Evolutionary conservation across 2,797 vertebrate species (phyloP).

Genomic region (Valencia hispanica): DNA sequence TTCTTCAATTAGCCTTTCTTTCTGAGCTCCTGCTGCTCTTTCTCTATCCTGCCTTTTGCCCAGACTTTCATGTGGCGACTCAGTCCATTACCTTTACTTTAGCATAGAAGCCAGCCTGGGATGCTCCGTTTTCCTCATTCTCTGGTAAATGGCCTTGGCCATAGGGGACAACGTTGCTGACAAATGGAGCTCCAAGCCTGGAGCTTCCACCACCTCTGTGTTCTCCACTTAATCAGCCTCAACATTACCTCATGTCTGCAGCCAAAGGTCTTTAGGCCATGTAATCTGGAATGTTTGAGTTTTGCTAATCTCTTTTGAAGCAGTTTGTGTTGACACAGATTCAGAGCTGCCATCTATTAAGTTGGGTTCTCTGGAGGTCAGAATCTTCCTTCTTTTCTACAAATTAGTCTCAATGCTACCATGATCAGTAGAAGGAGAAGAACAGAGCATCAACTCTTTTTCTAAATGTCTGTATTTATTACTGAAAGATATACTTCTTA

Average conservation of each 20-base stretch:
- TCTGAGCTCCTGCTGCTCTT: constrained; percentile 21
- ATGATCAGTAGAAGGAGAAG: constrained; percentile 26
- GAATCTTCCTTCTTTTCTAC: constrained; percentile 42
- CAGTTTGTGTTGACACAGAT: constrained; percentile 64
- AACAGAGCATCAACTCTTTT: constrained; percentile 27
- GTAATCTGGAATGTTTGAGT: too few species aligned
- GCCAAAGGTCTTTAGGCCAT: constrained; percentile 59
- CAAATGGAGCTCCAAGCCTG: constrained; percentile 49
- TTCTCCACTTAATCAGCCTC: constrained; percentile 62
- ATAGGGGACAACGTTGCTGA: constrained; percentile 42
- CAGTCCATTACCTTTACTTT: constrained; percentile 49
- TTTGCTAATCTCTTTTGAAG: constrained; percentile 51
- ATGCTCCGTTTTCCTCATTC: constrained; percentile 68
- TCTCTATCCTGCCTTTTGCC: constrained; percentile 25
- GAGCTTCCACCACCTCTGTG: constrained; percentile 60
- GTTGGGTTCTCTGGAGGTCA: constrained; percentile 41
- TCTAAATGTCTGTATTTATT: constrained; percentile 40
- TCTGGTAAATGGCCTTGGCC: constrained; percentile 60
- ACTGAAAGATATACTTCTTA: constrained; percentile 23
- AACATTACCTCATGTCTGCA: constrained; percentile 79
- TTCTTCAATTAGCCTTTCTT: constrained; percentile 57
- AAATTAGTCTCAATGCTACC: constrained; percentile 41
- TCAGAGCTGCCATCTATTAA: constrained; percentile 59
- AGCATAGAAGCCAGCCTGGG: constrained; percentile 41
- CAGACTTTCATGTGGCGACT: constrained; percentile 68